phyloP scores from a whole-genome alignment of 2,888 invertebrate genomes.

The Branchellion lobata region DNA sequence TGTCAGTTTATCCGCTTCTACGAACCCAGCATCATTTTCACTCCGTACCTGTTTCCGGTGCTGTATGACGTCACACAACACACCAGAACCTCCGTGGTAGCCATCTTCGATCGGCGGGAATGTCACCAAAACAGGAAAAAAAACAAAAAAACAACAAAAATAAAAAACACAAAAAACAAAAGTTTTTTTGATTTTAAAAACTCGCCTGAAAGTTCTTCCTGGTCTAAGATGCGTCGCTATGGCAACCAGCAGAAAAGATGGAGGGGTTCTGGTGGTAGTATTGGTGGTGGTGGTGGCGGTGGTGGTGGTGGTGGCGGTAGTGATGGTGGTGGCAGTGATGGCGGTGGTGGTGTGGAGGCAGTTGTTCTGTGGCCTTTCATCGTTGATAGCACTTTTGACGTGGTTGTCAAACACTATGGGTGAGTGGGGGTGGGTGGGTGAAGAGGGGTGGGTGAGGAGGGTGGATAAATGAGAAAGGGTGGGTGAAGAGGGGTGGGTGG shows the following conservation, averaged over 20 bases:
- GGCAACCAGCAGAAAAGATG: neutral
- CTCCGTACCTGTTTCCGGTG: neutral
- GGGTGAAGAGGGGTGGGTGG: too few relatives aligned
- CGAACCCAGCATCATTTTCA: slow-evolving; percentile 6
- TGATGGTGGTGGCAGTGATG: too few relatives aligned
- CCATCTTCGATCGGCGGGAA: neutral
- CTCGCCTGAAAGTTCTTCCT: neutral
- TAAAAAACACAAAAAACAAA: neutral
- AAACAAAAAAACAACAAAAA: too few relatives aligned
- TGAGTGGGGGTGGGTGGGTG: too few relatives aligned
- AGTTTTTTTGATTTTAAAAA: neutral
- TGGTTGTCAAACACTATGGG: too few relatives aligned
- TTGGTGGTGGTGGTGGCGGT: neutral
- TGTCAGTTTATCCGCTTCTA: neutral
- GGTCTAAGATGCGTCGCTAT: neutral
- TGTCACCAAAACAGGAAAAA: too few relatives aligned
- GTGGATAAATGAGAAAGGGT: too few relatives aligned
- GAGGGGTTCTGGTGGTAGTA: neutral
- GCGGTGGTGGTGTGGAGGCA: too few relatives aligned
- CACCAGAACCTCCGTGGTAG: neutral
- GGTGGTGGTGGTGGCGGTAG: neutral
- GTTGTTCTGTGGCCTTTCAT: too few relatives aligned
- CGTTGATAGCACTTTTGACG: too few relatives aligned
- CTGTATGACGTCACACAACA: neutral
- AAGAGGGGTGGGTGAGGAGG: too few relatives aligned